phyloP scores from a whole-genome alignment of 1,140 invertebrate genomes.

The Macrotrachela quadricornifera region DNA sequence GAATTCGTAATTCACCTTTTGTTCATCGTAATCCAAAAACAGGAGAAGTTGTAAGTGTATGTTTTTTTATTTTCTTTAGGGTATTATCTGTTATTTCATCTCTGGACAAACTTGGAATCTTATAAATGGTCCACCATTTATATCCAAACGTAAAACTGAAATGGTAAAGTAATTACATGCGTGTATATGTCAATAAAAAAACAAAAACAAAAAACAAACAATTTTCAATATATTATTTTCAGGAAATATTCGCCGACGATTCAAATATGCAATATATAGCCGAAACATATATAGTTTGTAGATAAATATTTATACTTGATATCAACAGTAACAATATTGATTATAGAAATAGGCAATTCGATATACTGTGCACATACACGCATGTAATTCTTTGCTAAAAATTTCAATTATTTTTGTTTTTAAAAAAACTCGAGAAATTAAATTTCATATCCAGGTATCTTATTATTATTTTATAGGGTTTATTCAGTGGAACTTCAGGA shows the following conservation, averaged over 20 bases:
- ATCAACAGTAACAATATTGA: too few relatives aligned
- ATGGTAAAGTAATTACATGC: slow-evolving; percentile 24
- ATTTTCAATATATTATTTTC: neutral
- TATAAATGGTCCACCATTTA: slow-evolving; percentile 58
- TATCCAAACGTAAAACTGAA: slow-evolving; percentile 27
- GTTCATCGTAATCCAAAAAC: slow-evolving; percentile 30
- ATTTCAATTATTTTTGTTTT: too few relatives aligned
- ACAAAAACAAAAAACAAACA: neutral
- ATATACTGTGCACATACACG: slow-evolving; percentile 5
- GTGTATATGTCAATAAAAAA: neutral
- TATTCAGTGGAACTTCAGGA: neutral
- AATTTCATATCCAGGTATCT: too few relatives aligned
- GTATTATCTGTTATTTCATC: slow-evolving; percentile 85
- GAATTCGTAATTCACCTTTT: slow-evolving; percentile 64
- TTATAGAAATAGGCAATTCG: too few relatives aligned
- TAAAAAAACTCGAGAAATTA: too few relatives aligned
- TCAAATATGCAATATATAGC: slow-evolving; percentile 68
- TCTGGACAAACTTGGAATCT: slow-evolving; percentile 99
- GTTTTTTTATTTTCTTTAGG: slow-evolving; percentile 27
- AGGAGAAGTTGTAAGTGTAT: slow-evolving; percentile 27
- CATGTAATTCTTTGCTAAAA: neutral
- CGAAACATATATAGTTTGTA: slow-evolving; percentile 88
- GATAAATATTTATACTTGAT: too few relatives aligned
- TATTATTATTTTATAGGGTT: too few relatives aligned
- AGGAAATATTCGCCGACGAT: neutral